Conservation (phyloP, 2,888 invertebrate genomes). For the Caprella mutica region DNA sequence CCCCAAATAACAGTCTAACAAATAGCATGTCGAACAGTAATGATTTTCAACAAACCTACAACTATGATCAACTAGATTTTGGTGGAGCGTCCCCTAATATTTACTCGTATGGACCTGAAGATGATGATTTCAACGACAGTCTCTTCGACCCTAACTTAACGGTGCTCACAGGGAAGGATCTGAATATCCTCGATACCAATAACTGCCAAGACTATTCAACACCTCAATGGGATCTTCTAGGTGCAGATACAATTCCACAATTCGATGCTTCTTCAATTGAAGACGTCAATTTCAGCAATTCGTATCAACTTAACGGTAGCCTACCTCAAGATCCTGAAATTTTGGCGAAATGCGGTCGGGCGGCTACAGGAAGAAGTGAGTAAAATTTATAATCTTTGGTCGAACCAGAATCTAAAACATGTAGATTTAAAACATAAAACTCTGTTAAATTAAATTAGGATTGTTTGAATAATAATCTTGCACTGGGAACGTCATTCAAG, state of each 20-base stretch:
- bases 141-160: neutral
- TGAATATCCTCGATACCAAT: neutral
- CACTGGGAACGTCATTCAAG: no score
- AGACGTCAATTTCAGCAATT: neutral
- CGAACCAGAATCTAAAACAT: neutral
- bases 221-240: slow-evolving; percentile 8
- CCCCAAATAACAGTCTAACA: no score
- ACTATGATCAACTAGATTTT: neutral
- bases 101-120: neutral
- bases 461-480: no score
- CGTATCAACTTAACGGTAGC: neutral
- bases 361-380: neutral
- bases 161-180: neutral
- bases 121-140: neutral
- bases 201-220: neutral
- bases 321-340: neutral
- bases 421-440: no score
- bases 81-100: no score
- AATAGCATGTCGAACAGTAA: no score
- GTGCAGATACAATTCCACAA: neutral
- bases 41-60: no score
- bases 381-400: neutral
- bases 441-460: no score
- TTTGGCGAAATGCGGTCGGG: neutral
- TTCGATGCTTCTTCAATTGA: no score